Conservation (phyloP, 2,888 invertebrate genomes). For the Phragmatobia fuliginosa region DNA sequence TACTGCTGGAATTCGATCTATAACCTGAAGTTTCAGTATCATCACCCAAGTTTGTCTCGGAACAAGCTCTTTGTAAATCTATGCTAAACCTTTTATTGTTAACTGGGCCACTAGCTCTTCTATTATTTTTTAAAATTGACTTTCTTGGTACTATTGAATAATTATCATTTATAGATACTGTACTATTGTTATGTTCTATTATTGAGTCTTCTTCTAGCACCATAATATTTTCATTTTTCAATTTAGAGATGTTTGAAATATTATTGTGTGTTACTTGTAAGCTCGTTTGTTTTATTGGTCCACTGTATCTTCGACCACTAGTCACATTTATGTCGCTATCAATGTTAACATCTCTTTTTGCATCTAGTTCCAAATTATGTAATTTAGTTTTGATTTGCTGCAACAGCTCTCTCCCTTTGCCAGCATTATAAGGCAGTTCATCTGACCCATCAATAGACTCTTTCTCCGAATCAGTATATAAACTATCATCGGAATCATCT, state of each 20-base stretch:
- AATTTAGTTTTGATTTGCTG: conserved; percentile 64
- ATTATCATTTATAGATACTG: conserved; percentile 51
- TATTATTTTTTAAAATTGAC: conserved; percentile 73
- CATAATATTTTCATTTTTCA: conserved; percentile 50
- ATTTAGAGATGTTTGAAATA: conserved; percentile 62
- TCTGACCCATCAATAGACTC: conserved; percentile 75
- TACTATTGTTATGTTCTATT: conserved; percentile 42
- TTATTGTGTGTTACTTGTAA: conserved; percentile 62
- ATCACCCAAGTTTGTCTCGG: conserved; percentile 65
- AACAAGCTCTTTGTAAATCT: conserved; percentile 40
- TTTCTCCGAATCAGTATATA: conserved; percentile 80
- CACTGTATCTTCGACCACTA: conserved; percentile 66
- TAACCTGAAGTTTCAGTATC: conserved; percentile 87
- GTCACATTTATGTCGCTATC: conserved; percentile 44
- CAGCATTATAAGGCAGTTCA: conserved; percentile 59
- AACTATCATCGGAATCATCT: conserved; percentile 70
- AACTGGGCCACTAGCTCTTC: conserved; percentile 61
- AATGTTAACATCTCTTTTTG: conserved; percentile 42
- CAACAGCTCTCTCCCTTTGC: conserved; percentile 64
- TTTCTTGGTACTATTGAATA: conserved; percentile 64
- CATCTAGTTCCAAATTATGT: conserved; percentile 26
- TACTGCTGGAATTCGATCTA: conserved; percentile 80
- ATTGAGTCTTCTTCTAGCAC: conserved; percentile 59
- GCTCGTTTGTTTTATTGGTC: conserved; percentile 67
- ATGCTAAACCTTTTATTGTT: conserved; percentile 44